These are phyloP conservation scores for Urocynchramus pylzowi DNA, from an alignment of 2,113 vertebrate species.

Conservation along the genomic window DNA sequence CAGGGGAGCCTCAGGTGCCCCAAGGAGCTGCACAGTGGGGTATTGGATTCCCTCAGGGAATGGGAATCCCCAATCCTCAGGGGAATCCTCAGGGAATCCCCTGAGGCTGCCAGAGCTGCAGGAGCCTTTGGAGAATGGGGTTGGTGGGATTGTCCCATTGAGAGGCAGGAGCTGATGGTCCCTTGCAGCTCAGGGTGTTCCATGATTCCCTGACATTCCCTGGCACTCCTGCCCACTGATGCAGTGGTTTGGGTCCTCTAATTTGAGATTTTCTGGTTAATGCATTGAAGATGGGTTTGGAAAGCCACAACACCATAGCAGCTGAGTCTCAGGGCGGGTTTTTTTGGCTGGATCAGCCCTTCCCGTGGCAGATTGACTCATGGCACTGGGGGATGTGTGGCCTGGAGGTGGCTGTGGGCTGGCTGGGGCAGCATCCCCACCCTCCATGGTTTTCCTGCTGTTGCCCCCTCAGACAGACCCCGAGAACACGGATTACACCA, in stretches of 20 bases:
- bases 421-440: background rate
- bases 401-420: background rate
- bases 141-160: background rate
- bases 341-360: background rate
- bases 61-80: background rate
- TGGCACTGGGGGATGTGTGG: fast-evolving
- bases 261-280: background rate
- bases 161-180: background rate
- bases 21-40: too few relatives aligned
- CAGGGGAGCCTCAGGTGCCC: too few relatives aligned
- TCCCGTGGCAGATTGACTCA: fast-evolving
- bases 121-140: fast-evolving
- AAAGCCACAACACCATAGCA: background rate
- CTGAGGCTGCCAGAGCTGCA: background rate
- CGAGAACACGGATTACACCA: slow-evolving; percentile 93
- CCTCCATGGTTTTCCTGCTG: fast-evolving
- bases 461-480: slow-evolving; percentile 84
- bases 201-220: fast-evolving
- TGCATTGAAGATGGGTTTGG: background rate
- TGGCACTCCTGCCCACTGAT: background rate
- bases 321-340: fast-evolving
- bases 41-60: background rate
- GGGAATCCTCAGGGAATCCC: background rate
- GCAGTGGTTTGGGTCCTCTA: background rate
- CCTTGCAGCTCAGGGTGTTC: background rate